A percentile compares a stretch with the other conserved stretches of the same genome.
Conservation (phyloP, 2,888 invertebrate species). For the Phaonia tiefii region DNA sequence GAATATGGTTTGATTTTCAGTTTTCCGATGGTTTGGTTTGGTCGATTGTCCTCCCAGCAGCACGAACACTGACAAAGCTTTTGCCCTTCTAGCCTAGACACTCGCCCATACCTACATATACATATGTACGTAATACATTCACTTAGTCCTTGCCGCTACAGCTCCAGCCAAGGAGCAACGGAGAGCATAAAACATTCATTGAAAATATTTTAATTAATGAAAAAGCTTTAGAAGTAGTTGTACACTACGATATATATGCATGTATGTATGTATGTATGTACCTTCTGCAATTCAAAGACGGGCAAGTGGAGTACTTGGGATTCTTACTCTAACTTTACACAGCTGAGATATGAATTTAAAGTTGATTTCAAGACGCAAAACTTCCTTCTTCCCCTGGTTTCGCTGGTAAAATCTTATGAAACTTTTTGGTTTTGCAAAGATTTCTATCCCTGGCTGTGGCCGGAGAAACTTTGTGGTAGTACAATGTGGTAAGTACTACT, state of each 20-base stretch:
- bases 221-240: constrained; percentile 67
- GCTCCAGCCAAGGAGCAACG: not conserved
- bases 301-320: not conserved
- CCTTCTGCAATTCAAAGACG: no score
- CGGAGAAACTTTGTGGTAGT: constrained; percentile 2
- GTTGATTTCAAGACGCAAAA: constrained; percentile 43
- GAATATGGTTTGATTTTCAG: constrained; percentile 10
- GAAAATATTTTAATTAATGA: constrained; percentile 78
- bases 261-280: no score
- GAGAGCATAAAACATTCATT: constrained; percentile 69
- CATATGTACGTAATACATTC: no score
- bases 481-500: not conserved
- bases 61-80: constrained; percentile 34
- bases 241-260: no score
- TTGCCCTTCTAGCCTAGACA: constrained; percentile 21
- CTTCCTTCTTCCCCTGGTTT: constrained; percentile 20
- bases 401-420: not conserved
- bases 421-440: not conserved
- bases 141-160: no score
- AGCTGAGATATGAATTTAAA: constrained; percentile 41
- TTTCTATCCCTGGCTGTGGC: constrained; percentile 15
- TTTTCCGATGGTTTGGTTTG: constrained; percentile 35
- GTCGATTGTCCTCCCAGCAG: constrained; percentile 39
- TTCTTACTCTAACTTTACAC: not conserved
- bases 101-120: not conserved